phyloP scores from a whole-genome alignment of 2,888 invertebrate genomes.

The Aradus depressus region DNA sequence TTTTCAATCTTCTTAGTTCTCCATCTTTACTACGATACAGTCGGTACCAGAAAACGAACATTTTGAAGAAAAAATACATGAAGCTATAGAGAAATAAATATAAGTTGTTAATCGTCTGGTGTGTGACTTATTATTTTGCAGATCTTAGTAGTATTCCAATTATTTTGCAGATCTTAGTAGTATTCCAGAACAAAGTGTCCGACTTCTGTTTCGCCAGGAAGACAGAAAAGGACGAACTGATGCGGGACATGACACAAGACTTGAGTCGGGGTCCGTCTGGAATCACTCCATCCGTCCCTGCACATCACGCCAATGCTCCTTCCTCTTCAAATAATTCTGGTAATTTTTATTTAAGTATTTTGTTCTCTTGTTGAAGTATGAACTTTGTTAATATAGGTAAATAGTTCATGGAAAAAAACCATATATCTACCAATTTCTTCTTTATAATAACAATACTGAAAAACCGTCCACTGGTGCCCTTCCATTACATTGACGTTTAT shows the following conservation, averaged over 20 bases:
- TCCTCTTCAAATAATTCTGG: constrained; percentile 7
- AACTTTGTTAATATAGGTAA: neutral
- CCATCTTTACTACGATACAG: too few relatives aligned
- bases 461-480: too few relatives aligned
- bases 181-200: constrained; percentile 92
- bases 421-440: too few relatives aligned
- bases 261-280: constrained; percentile 52
- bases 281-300: constrained; percentile 45
- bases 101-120: neutral
- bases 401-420: too few relatives aligned
- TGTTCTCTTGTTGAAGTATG: neutral
- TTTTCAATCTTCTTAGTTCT: too few relatives aligned
- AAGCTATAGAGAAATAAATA: neutral
- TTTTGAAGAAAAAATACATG: neutral
- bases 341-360: constrained; percentile 1
- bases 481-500: too few relatives aligned
- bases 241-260: constrained; percentile 84
- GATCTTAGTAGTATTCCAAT: neutral
- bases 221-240: constrained; percentile 95
- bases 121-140: neutral
- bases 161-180: constrained; percentile 53
- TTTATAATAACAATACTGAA: too few relatives aligned
- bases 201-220: constrained; percentile 98
- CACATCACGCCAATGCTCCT: constrained; percentile 41
- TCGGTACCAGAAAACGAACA: too few relatives aligned